phyloP scores from a whole-genome alignment of 1,140 invertebrate genomes.

The Drosophila nannoptera region DNA sequence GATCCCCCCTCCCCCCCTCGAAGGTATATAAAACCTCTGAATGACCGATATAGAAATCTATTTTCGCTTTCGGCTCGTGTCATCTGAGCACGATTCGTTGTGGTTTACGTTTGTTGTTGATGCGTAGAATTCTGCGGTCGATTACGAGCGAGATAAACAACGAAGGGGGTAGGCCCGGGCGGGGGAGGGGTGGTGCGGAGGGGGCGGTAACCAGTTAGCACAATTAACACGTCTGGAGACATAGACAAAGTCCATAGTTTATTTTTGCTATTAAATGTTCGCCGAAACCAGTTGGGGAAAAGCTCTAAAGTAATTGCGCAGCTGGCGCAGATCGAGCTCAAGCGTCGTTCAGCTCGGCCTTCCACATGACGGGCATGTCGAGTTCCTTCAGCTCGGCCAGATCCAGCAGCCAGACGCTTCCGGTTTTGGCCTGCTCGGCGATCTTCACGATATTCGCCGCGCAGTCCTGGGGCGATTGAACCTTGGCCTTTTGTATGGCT shows the following conservation, averaged over 20 bases:
- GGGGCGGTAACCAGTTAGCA: no score
- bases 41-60: no score
- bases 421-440: constrained; percentile 57
- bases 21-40: no score
- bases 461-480: constrained; percentile 50
- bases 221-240: constrained; percentile 4
- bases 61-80: constrained; percentile 1
- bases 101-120: not conserved
- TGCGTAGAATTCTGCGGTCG: constrained; percentile 5
- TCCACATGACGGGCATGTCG: constrained; percentile 52
- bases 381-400: constrained; percentile 46
- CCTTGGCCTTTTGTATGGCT: constrained; percentile 18
- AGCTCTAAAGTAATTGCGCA: not conserved
- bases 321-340: not conserved
- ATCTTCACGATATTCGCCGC: constrained; percentile 58
- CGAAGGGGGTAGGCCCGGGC: not conserved
- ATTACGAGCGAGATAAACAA: not conserved
- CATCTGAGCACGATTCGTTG: constrained; percentile 6
- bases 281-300: not conserved
- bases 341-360: constrained; percentile 18
- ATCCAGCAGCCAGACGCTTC: constrained; percentile 56
- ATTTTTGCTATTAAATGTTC: not conserved
- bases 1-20: no score
- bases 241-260: not conserved
- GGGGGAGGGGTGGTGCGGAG: no score